Conservation (phyloP, 2,888 invertebrate genomes). For the Lottia scabra region DNA sequence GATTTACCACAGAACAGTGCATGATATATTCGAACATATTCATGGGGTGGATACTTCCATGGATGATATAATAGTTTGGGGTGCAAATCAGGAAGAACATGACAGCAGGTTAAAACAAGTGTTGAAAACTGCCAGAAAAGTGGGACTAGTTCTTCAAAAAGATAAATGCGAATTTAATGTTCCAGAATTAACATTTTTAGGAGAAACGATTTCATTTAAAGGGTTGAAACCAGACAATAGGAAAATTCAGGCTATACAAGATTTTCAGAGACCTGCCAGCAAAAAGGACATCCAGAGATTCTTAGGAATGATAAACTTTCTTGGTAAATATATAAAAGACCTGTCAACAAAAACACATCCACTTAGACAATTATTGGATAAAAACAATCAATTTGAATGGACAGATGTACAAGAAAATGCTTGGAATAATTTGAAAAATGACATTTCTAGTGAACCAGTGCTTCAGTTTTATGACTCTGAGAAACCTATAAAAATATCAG, state of each 20-base stretch:
- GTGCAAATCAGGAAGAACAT: constrained; percentile 3
- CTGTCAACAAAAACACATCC: too few relatives aligned
- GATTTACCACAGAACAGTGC: constrained; percentile 8
- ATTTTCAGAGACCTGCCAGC: too few relatives aligned
- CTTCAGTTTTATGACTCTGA: constrained; percentile 17
- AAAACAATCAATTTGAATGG: not conserved
- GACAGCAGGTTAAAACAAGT: not conserved
- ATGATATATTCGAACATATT: constrained; percentile 11
- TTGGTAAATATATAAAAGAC: too few relatives aligned
- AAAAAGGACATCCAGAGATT: too few relatives aligned
- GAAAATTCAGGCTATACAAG: not conserved
- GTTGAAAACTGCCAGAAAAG: not conserved
- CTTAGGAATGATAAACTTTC: too few relatives aligned
- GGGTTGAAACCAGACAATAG: constrained; percentile 9
- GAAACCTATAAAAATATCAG: constrained; percentile 10
- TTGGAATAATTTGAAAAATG: constrained; percentile 1
- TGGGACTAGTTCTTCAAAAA: constrained; percentile 1
- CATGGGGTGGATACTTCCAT: constrained; percentile 8
- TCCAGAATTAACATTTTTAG: constrained; percentile 16
- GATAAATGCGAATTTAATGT: constrained; percentile 17
- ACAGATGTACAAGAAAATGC: not conserved
- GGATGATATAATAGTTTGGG: constrained; percentile 16
- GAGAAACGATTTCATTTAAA: constrained; percentile 3
- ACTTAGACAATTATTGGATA: constrained; percentile 1
- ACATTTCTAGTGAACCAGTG: not conserved